phyloP scores from a whole-genome alignment of 2,113 vertebrate genomes.

The Petrocephalus microphthalmus region DNA sequence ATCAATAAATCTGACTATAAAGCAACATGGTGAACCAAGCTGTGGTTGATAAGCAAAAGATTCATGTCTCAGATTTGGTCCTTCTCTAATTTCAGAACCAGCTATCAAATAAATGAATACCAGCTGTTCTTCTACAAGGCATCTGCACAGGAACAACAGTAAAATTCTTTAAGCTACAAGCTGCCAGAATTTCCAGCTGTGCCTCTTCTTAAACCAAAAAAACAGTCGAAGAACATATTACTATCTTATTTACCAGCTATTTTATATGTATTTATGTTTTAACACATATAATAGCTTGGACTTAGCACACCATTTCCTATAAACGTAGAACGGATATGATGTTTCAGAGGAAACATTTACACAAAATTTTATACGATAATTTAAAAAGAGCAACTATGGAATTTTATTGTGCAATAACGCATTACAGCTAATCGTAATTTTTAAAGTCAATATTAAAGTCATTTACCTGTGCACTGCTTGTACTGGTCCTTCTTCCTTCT shows the following conservation, averaged over 20 bases:
- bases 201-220: neutral
- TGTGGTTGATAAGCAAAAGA: neutral
- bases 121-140: neutral
- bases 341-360: neutral
- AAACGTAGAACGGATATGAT: neutral
- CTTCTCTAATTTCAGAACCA: neutral
- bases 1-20: neutral
- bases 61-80: neutral
- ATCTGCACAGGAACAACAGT: neutral
- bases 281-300: neutral
- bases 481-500: constrained; percentile 31
- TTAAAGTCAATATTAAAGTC: neutral
- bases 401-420: neutral
- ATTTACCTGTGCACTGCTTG: constrained; percentile 46
- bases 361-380: neutral
- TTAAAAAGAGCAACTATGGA: neutral
- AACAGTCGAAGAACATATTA: neutral
- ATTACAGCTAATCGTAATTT: neutral
- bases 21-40: neutral
- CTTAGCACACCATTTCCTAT: neutral
- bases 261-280: neutral
- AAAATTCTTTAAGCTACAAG: neutral
- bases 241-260: neutral
- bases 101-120: neutral
- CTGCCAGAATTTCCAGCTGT: neutral